phyloP scores from a whole-genome alignment of 2,797 vertebrate genomes.

The Cynopterus sphinx region DNA sequence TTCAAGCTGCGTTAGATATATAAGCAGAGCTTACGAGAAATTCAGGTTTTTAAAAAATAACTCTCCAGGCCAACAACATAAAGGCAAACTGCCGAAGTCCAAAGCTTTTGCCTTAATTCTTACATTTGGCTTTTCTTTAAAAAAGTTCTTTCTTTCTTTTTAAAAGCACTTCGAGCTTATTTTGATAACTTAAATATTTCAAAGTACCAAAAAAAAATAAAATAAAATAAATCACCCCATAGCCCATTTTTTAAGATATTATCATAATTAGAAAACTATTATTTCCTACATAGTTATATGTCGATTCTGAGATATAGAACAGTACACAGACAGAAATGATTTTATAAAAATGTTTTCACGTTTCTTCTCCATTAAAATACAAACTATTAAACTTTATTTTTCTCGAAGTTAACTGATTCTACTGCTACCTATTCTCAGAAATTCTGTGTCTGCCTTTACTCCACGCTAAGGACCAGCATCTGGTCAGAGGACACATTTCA shows the following conservation, averaged over 20 bases:
- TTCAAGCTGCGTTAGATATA: not conserved
- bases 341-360: not conserved
- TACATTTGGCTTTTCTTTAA: not conserved
- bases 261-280: not conserved
- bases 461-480: not conserved
- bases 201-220: not conserved
- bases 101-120: not conserved
- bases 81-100: not conserved
- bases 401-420: not conserved
- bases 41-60: not conserved
- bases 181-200: slow-evolving; percentile 24
- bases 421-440: not conserved
- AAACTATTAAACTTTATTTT: not conserved
- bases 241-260: not conserved
- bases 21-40: not conserved
- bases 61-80: not conserved
- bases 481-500: not conserved
- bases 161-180: not conserved
- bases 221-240: not conserved
- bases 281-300: not conserved
- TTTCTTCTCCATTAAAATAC: not conserved
- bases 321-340: not conserved
- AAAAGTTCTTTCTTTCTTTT: not conserved
- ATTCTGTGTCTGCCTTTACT: not conserved
- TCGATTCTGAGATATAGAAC: not conserved